Percentiles rank a stretch among this genome's conserved stretches.
Conservation (phyloP, 2,113 vertebrate species). For the Salminus brasiliensis region DNA sequence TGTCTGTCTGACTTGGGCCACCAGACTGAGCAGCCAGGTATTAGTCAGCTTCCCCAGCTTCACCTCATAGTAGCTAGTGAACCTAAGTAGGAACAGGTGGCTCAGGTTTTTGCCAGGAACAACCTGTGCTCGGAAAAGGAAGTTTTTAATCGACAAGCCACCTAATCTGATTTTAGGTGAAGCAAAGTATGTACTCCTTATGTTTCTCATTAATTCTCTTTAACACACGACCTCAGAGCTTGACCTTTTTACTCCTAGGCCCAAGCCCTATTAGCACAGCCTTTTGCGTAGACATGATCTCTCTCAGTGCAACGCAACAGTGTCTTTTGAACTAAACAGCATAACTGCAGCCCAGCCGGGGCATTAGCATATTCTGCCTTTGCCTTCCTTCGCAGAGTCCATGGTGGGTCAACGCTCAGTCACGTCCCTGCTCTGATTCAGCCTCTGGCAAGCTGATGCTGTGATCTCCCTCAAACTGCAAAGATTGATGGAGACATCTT, state of each 20-base stretch:
- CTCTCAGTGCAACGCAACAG: not conserved
- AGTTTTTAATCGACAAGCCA: not conserved
- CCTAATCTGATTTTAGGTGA: not conserved
- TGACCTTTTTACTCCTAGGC: not conserved
- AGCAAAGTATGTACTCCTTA: not conserved
- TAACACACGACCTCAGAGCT: not conserved
- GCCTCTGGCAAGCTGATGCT: slow-evolving; percentile 15
- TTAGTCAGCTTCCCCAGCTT: slow-evolving; percentile 11
- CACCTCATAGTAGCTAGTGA: not conserved
- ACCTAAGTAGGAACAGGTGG: slow-evolving; percentile 9
- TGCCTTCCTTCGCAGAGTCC: slow-evolving; percentile 2
- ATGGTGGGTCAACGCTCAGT: slow-evolving; percentile 18
- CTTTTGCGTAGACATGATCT: not conserved
- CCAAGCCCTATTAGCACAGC: not conserved
- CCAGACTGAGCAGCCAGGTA: not conserved
- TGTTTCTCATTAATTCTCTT: not conserved
- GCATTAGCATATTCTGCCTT: slow-evolving; percentile 23
- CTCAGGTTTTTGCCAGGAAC: slow-evolving; percentile 17
- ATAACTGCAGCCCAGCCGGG: not conserved
- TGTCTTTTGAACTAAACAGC: not conserved
- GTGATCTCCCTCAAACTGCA: not conserved
- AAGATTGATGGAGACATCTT: slow-evolving; percentile 24
- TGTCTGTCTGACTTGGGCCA: slow-evolving; percentile 1
- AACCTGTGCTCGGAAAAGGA: not conserved
- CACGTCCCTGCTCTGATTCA: slow-evolving; percentile 23